A percentile compares a stretch with the other conserved stretches of the same genome.
Conservation (phyloP, 1,140 invertebrate species). For the Zaprionus kolodkinae region DNA sequence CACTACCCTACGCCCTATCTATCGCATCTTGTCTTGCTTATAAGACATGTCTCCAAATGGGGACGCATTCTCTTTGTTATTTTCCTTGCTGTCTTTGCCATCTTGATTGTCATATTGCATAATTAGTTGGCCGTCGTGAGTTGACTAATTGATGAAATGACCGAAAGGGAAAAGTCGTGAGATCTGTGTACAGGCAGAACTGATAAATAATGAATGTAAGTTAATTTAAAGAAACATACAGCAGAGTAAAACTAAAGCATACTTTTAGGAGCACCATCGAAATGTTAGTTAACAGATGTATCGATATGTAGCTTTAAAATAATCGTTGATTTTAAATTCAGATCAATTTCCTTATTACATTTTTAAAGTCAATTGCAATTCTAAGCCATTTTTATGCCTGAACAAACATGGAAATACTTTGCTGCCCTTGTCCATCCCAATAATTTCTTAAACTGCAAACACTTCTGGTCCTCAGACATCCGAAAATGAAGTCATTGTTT, state of each 20-base stretch:
- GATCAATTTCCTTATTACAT: background rate
- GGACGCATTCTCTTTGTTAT: slow-evolving; percentile 30
- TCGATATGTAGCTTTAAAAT: too few species aligned
- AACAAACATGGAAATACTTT: background rate
- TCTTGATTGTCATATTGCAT: slow-evolving; percentile 25
- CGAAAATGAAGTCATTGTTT: slow-evolving; percentile 34
- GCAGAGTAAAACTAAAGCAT: background rate
- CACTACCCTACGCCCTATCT: background rate
- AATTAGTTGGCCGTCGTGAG: slow-evolving; percentile 44
- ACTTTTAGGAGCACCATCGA: background rate
- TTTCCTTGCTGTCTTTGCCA: slow-evolving; percentile 8
- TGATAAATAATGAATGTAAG: background rate
- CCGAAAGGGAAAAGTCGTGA: background rate
- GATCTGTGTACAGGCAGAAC: background rate
- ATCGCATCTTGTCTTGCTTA: slow-evolving; percentile 3
- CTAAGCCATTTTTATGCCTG: background rate
- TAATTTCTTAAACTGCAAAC: slow-evolving; percentile 23
- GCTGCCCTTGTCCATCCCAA: slow-evolving; percentile 5
- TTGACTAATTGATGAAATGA: slow-evolving; percentile 59
- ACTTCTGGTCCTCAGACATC: slow-evolving; percentile 12
- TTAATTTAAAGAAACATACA: too few species aligned
- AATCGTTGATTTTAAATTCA: background rate
- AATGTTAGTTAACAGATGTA: too few species aligned
- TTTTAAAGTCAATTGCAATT: background rate
- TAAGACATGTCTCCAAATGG: slow-evolving; percentile 10